These are phyloP conservation scores for Drosophila serrata DNA, from an alignment of 1,140 invertebrate species.

Conservation along the genomic window DNA sequence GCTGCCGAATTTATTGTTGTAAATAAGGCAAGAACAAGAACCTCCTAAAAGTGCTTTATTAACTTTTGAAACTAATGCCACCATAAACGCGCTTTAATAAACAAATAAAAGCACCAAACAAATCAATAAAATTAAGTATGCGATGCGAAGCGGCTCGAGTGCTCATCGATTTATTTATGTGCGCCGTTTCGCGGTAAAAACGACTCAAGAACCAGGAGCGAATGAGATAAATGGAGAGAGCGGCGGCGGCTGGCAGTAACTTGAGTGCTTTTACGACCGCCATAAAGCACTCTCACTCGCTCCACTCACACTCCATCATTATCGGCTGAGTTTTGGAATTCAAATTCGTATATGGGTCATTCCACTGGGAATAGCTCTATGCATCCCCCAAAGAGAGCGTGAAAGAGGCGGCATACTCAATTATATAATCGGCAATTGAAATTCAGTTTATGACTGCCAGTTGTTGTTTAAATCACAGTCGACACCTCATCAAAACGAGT, in stretches of 20 bases:
- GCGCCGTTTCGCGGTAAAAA: constrained; percentile 46
- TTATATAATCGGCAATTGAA: constrained; percentile 73
- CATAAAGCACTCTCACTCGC: constrained; percentile 53
- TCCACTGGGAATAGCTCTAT: constrained; percentile 75
- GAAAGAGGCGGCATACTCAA: constrained; percentile 38
- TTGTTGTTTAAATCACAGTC: constrained; percentile 78
- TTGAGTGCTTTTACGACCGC: constrained; percentile 58
- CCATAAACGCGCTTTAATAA: constrained; percentile 5
- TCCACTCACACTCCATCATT: constrained; percentile 44
- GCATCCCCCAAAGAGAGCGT: neutral
- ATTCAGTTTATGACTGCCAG: constrained; percentile 58
- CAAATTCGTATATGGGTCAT: constrained; percentile 82
- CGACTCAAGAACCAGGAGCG: constrained; percentile 50
- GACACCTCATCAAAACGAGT: constrained; percentile 82
- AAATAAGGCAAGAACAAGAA: constrained; percentile 40
- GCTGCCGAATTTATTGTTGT: constrained; percentile 73
- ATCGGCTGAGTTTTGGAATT: constrained; percentile 41
- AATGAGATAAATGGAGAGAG: constrained; percentile 43
- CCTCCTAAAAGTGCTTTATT: constrained; percentile 27
- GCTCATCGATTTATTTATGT: constrained; percentile 81
- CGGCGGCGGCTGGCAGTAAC: constrained; percentile 18
- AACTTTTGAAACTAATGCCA: constrained; percentile 27
- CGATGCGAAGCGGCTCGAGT: constrained; percentile 59
- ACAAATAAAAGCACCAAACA: constrained; percentile 35
- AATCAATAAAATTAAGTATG: constrained; percentile 64